A percentile compares a stretch with the other conserved stretches of the same genome.
phyloP scores from a whole-genome alignment of 1,140 invertebrate genomes.

The Pseudomyrmex gracilis region DNA sequence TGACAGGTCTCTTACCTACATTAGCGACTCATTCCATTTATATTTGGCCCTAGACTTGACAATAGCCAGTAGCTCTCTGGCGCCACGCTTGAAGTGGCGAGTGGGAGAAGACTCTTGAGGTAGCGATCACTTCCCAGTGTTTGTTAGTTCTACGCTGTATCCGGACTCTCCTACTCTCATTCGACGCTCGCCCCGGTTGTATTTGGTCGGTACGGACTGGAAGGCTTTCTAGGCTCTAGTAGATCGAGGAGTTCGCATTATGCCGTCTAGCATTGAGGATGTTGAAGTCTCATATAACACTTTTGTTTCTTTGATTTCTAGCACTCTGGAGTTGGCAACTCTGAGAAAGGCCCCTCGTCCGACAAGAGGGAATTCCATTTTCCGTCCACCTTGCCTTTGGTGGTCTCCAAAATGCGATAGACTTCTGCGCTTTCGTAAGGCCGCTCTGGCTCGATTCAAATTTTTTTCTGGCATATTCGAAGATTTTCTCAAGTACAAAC shows the following conservation, averaged over 20 bases:
- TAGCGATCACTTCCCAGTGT: background rate
- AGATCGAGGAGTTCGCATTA: no score
- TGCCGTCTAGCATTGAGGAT: no score
- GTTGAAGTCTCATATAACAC: background rate
- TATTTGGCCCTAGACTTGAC: background rate
- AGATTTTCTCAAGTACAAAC: background rate
- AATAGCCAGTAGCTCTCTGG: background rate
- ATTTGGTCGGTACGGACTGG: background rate
- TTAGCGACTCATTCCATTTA: accelerated
- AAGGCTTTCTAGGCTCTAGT: background rate
- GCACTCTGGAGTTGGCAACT: background rate
- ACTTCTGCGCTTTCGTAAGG: background rate
- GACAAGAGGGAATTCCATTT: no score
- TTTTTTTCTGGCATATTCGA: background rate
- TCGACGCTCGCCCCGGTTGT: background rate
- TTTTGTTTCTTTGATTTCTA: background rate
- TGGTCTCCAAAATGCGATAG: background rate
- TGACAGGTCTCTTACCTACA: background rate
- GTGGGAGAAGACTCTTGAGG: background rate
- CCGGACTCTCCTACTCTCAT: background rate
- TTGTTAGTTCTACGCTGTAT: background rate
- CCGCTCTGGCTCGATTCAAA: background rate
- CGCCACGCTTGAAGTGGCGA: background rate
- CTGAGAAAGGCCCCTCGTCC: accelerated
- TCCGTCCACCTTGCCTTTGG: background rate